These are phyloP conservation scores for Trichoplusia ni DNA, from an alignment of 1,140 invertebrate genomes.

Conservation along the genomic window DNA sequence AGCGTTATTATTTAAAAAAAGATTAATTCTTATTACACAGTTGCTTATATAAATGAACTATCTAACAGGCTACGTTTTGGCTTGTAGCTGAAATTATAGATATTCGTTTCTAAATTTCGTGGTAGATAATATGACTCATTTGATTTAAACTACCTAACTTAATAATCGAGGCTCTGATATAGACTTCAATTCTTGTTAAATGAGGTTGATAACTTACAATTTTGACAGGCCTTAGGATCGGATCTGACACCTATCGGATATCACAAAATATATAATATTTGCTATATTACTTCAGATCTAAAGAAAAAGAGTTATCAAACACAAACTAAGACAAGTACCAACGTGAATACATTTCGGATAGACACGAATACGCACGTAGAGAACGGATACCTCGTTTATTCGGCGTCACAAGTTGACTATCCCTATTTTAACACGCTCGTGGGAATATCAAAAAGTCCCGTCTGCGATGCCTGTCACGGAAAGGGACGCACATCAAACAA, in stretches of 20 bases:
- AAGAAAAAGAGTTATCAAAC: no score
- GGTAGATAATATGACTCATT: neutral
- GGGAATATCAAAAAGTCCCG: slow-evolving; percentile 2
- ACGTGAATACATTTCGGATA: slow-evolving; percentile 9
- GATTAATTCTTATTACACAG: neutral
- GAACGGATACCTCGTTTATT: neutral
- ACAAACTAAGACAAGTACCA: no score
- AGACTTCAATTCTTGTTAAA: neutral
- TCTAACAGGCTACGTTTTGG: no score
- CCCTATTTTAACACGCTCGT: slow-evolving; percentile 1
- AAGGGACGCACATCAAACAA: slow-evolving; percentile 20
- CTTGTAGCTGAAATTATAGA: no score
- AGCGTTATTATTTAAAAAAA: neutral
- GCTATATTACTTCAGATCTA: neutral
- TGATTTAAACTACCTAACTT: neutral
- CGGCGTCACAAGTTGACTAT: slow-evolving; percentile 4
- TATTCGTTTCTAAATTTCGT: no score
- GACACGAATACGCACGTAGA: slow-evolving; percentile 3
- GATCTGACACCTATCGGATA: neutral
- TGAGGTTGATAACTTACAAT: neutral
- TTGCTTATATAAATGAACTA: neutral
- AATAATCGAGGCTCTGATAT: neutral
- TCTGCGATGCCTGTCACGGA: slow-evolving; percentile 6
- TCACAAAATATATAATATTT: neutral
- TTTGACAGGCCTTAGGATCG: neutral